Evolutionary conservation across 1,140 invertebrate genomes (phyloP).

Genomic region (Reticulitermes speratus): DNA sequence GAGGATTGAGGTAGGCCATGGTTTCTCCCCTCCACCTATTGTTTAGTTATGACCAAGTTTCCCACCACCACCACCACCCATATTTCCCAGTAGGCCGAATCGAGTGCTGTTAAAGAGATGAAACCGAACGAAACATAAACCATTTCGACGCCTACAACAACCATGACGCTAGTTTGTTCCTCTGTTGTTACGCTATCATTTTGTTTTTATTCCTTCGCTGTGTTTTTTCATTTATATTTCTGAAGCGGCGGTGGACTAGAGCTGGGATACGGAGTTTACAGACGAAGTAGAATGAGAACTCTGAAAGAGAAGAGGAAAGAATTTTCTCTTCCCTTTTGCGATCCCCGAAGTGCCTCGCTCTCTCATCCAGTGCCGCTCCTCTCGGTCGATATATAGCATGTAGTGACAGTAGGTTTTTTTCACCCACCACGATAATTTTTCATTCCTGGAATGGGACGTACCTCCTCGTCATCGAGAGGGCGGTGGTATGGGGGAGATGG

Average conservation of each 20-base stretch:
- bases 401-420: slow-evolving; percentile 29
- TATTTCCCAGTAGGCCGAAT: neutral
- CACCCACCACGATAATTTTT: slow-evolving; percentile 30
- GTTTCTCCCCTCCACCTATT: slow-evolving; percentile 13
- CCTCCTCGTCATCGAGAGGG: slow-evolving; percentile 11
- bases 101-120: neutral
- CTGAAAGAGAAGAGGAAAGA: neutral
- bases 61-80: neutral
- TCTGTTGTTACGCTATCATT: neutral
- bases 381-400: slow-evolving; percentile 26
- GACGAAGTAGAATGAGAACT: neutral
- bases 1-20: slow-evolving; percentile 16
- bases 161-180: neutral
- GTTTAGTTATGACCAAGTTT: slow-evolving; percentile 19
- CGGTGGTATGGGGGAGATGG: neutral
- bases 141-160: neutral
- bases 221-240: neutral
- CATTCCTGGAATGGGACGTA: slow-evolving; percentile 32
- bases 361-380: neutral
- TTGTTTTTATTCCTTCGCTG: neutral
- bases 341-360: neutral
- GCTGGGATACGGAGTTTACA: neutral
- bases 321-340: neutral
- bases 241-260: neutral
- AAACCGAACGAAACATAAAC: neutral